Conservation (phyloP, 2,888 invertebrate genomes). For the Sturmia bella region DNA sequence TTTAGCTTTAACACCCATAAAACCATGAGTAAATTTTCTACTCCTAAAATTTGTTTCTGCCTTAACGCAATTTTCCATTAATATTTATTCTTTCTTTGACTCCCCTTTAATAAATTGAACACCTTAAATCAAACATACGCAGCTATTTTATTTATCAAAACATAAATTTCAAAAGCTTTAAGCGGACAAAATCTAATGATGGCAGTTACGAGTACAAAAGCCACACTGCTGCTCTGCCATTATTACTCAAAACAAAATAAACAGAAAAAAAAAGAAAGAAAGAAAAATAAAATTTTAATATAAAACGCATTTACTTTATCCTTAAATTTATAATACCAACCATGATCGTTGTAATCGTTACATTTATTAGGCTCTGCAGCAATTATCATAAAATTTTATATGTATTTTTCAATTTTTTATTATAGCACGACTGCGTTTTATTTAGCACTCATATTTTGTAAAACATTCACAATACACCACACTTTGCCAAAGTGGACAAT, state of each 20-base stretch:
- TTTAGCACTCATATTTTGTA: conserved; percentile 64
- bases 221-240: background rate
- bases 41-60: background rate
- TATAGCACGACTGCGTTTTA: conserved; percentile 56
- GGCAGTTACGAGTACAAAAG: background rate
- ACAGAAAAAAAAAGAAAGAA: background rate
- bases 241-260: background rate
- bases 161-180: conserved; percentile 42
- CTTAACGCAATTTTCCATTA: background rate
- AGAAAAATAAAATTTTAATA: too few relatives aligned
- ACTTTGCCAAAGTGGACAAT: conserved; percentile 45
- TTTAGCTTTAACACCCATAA: too few relatives aligned
- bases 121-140: conserved; percentile 21
- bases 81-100: background rate
- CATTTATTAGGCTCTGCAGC: conserved; percentile 70
- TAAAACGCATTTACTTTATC: conserved; percentile 66
- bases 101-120: conserved; percentile 23
- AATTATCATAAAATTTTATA: conserved; percentile 79
- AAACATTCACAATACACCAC: conserved; percentile 61
- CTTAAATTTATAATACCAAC: conserved; percentile 65
- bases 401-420: conserved; percentile 72
- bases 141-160: conserved; percentile 46
- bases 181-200: background rate
- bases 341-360: conserved; percentile 56
- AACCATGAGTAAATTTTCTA: too few relatives aligned